phyloP scores from a whole-genome alignment of 2,113 vertebrate species.

The Nothobranchius furzeri region DNA sequence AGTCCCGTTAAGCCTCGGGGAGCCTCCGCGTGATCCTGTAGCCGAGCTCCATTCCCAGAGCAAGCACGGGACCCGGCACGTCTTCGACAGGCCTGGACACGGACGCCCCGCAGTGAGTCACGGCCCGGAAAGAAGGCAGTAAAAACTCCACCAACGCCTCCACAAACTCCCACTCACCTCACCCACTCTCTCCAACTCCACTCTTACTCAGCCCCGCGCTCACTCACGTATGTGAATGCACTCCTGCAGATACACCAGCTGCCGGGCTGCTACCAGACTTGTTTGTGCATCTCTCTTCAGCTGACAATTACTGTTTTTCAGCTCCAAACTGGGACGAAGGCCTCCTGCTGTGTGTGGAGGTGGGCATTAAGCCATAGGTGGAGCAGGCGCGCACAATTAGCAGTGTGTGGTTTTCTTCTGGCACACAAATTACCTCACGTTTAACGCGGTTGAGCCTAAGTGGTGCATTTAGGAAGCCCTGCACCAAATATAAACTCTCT shows the following conservation, averaged over 20 bases:
- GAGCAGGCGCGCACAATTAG: slow-evolving; percentile 58
- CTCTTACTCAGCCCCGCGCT: slow-evolving; percentile 46
- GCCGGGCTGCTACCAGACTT: slow-evolving; percentile 33
- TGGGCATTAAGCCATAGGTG: slow-evolving; percentile 34
- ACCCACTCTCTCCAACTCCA: slow-evolving; percentile 28
- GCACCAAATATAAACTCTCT: slow-evolving; percentile 56
- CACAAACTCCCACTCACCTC: slow-evolving; percentile 62
- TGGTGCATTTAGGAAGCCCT: slow-evolving; percentile 56
- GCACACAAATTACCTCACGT: slow-evolving; percentile 66
- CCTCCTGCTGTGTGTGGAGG: slow-evolving; percentile 26
- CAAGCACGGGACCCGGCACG: slow-evolving; percentile 45
- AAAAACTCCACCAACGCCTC: slow-evolving; percentile 56
- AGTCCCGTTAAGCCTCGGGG: slow-evolving; percentile 58
- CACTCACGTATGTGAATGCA: slow-evolving; percentile 62
- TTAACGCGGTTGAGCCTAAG: slow-evolving; percentile 70
- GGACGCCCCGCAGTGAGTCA: slow-evolving; percentile 64
- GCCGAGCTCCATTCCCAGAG: slow-evolving; percentile 44
- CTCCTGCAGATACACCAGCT: slow-evolving; percentile 28
- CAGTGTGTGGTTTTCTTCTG: slow-evolving; percentile 56
- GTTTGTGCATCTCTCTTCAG: slow-evolving; percentile 40
- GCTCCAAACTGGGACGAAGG: slow-evolving; percentile 2
- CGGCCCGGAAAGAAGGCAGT: slow-evolving; percentile 42
- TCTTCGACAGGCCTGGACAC: slow-evolving; percentile 73
- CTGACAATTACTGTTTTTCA: slow-evolving; percentile 62
- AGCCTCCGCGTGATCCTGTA: slow-evolving; percentile 58